These are phyloP conservation scores for Catostylus mosaicus DNA, from an alignment of 30 jellyfish, hydroid and myxozoan genomes.

Conservation along the genomic window DNA sequence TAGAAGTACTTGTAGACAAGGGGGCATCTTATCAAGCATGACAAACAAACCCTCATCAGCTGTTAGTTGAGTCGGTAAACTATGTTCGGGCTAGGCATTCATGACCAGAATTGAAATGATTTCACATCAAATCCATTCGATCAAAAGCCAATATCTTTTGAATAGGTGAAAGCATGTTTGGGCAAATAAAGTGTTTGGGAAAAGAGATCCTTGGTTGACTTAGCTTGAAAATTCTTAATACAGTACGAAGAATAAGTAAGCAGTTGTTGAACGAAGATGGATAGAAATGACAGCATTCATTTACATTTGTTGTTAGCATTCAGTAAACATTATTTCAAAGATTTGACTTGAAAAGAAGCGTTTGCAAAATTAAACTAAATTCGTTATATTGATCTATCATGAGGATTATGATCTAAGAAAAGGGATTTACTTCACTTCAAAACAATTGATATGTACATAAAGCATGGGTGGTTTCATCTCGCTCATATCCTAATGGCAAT, in stretches of 20 bases:
- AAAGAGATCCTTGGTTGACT: conserved; percentile 7
- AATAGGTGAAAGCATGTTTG: conserved; percentile 19
- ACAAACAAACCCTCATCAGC: no score
- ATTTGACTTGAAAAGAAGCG: background rate
- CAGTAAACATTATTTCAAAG: background rate
- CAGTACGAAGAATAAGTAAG: conserved; percentile 13
- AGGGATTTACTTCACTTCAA: background rate
- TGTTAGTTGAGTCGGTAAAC: no score
- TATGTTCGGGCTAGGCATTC: no score
- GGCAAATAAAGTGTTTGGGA: conserved; percentile 13
- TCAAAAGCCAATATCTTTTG: conserved; percentile 16
- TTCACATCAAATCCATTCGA: background rate
- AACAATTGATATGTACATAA: no score
- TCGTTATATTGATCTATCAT: conserved; percentile 1
- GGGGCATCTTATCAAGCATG: no score
- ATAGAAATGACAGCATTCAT: conserved; percentile 2
- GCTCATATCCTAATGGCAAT: no score
- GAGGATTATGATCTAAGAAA: background rate
- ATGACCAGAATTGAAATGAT: background rate
- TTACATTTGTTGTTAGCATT: conserved; percentile 19
- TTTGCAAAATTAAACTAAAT: conserved; percentile 4
- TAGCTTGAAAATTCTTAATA: conserved; percentile 11
- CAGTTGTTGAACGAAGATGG: conserved; percentile 5
- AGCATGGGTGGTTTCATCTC: no score
- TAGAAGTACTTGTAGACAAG: no score